phyloP scores from a whole-genome alignment of 2,113 vertebrate genomes.

The Forbesichthys agassizii region DNA sequence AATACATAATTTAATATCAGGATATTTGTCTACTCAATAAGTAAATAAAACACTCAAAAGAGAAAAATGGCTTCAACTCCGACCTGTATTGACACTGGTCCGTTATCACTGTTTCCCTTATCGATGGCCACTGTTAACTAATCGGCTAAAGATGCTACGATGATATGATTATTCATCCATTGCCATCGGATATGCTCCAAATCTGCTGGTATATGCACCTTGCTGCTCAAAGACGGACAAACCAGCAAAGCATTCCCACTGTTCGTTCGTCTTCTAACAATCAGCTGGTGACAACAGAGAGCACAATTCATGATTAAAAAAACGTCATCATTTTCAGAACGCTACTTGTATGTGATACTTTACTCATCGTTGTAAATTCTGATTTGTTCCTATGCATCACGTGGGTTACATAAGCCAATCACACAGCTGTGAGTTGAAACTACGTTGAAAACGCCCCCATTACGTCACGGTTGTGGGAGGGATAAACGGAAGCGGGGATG shows the following conservation, averaged over 20 bases:
- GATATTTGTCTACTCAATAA: too few species aligned
- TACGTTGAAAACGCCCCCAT: constrained; percentile 34
- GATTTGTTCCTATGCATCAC: constrained; percentile 54
- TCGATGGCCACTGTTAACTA: constrained; percentile 40
- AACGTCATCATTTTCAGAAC: constrained; percentile 60
- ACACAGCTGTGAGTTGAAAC: constrained; percentile 9
- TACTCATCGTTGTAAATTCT: constrained; percentile 21
- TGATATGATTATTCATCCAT: constrained; percentile 16
- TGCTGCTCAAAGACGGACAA: neutral
- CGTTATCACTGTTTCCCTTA: constrained; percentile 51
- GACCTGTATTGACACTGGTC: constrained; percentile 37
- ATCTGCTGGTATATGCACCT: neutral
- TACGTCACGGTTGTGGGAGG: constrained; percentile 48
- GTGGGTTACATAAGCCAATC: constrained; percentile 39
- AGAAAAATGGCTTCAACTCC: constrained; percentile 58
- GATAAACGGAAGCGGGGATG: neutral
- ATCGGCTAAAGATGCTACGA: constrained; percentile 10
- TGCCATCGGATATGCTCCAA: constrained; percentile 3
- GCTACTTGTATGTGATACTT: constrained; percentile 11
- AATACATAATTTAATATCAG: neutral
- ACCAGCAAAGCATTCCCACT: constrained; percentile 33
- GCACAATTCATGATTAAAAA: constrained; percentile 33
- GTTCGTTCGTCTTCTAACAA: constrained; percentile 39
- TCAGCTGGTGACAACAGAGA: constrained; percentile 72
- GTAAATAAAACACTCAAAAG: constrained; percentile 41